A percentile compares a stretch with the other conserved stretches of the same genome.
Conservation (phyloP, 2,113 vertebrate genomes). For the Ranitomeya imitator region DNA sequence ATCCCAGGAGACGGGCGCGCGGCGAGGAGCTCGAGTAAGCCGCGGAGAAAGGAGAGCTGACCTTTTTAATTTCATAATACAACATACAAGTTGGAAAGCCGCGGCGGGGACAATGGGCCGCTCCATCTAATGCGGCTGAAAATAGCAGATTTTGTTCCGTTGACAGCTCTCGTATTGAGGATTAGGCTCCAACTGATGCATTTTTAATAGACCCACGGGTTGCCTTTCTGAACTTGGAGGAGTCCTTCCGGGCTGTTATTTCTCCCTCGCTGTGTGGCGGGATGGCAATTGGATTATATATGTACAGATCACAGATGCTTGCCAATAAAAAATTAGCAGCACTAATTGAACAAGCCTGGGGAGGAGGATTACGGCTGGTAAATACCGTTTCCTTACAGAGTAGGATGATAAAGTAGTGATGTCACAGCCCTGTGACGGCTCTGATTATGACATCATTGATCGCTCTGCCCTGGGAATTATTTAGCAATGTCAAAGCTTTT, state of each 20-base stretch:
- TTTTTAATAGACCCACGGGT: conserved; percentile 50
- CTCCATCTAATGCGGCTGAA: conserved; percentile 43
- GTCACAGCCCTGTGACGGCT: not conserved
- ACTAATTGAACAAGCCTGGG: conserved; percentile 38
- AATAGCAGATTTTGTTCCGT: conserved; percentile 52
- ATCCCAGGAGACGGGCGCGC: conserved; percentile 25
- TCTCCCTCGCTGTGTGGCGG: conserved; percentile 22
- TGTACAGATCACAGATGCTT: conserved; percentile 21
- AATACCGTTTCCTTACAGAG: not conserved
- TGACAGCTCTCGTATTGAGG: conserved; percentile 52
- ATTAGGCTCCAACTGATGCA: conserved; percentile 55
- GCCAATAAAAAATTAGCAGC: conserved; percentile 46
- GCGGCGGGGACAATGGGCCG: conserved; percentile 36
- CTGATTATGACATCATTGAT: not conserved
- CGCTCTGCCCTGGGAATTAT: not conserved
- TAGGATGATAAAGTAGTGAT: not conserved
- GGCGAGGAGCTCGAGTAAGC: conserved; percentile 25
- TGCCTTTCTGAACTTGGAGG: conserved; percentile 46
- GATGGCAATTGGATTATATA: conserved; percentile 45
- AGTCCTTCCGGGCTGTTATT: conserved; percentile 42
- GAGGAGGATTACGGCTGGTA: not conserved
- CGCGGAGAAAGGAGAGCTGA: conserved; percentile 41
- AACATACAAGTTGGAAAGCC: conserved; percentile 27
- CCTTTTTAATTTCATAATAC: conserved; percentile 55
- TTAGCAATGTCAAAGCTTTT: not conserved